phyloP scores from a whole-genome alignment of 2,797 vertebrate species.

The Chelidonichthys spinosus region DNA sequence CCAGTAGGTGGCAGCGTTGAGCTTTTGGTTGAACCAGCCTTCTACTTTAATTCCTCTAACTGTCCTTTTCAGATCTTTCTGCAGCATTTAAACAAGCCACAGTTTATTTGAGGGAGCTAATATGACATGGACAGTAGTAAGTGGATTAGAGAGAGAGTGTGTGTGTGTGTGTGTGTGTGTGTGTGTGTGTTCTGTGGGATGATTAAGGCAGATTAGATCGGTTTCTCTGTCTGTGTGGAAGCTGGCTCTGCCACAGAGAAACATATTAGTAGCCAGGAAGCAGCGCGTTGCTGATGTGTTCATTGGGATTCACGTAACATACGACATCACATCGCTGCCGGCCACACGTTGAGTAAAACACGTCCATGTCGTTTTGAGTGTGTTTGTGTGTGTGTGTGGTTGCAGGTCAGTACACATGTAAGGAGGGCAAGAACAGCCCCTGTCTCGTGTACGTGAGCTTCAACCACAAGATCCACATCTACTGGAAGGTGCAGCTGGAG shows the following conservation, averaged over 20 bases:
- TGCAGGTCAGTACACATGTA: slow-evolving; percentile 94
- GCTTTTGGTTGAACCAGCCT: neutral
- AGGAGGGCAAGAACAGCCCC: slow-evolving; percentile 92
- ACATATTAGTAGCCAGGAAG: slow-evolving; percentile 17
- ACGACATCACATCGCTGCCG: neutral
- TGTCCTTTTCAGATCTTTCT: slow-evolving; percentile 13
- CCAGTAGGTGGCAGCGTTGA: slow-evolving; percentile 71
- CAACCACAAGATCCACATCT: slow-evolving; percentile 96
- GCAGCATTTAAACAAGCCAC: slow-evolving; percentile 34
- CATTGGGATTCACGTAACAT: slow-evolving; percentile 36
- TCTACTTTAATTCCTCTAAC: neutral
- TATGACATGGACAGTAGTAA: slow-evolving; percentile 39
- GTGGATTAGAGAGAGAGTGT: slow-evolving; percentile 27
- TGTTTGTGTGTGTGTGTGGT: slow-evolving; percentile 12
- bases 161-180: slow-evolving; percentile 3
- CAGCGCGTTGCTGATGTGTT: slow-evolving; percentile 26
- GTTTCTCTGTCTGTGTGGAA: slow-evolving; percentile 27
- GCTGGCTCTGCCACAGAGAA: slow-evolving; percentile 5
- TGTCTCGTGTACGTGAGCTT: slow-evolving; percentile 97
- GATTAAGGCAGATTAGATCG: slow-evolving; percentile 33
- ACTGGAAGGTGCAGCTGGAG: slow-evolving; percentile 96
- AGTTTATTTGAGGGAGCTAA: slow-evolving; percentile 34
- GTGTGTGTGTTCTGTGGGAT: slow-evolving; percentile 7
- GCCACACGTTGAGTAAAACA: neutral
- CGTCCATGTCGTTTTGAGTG: neutral